Evolutionary conservation across 2,888 invertebrate genomes (phyloP), one percentile per base, ranked within the genome.

Genomic region (Chorisops tibialis): DNA sequence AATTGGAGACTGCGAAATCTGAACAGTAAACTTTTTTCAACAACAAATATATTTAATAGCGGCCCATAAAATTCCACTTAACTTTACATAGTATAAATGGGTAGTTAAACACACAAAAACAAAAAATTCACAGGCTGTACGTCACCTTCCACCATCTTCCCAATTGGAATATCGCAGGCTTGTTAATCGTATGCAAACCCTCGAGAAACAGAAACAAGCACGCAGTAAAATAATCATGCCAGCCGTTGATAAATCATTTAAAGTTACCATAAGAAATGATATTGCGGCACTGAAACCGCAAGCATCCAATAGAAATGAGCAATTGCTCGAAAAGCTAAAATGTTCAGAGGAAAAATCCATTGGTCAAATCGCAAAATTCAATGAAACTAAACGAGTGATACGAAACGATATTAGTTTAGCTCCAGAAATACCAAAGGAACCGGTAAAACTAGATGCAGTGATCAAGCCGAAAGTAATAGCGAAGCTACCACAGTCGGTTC

Each of bases 151-250:
- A 1, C 70, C 70, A 37, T 73, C 77, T 4, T 74, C 79, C 0
- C 79, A 78, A 65, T 68, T 71, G 49, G 79, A 79, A 67, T 79
- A 79, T 63, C 69, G 75, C 12, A 70, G 70, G 2, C 67, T 79
- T 0, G 66, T 77, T 2, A 73, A 73, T 64, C 77, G 79, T 4
- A 79, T 79, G 76, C 71, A 72, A 66, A 50, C 75, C 59, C 68
- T 79, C 24, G 77, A 79, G 65, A 72, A 73, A 30, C 72, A 72
- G 66, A 71, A 73, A 65, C 59, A 67, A 49, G 62, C 67, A 18
- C 62, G 63, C 35, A 63, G 50, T 39, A 9, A 54, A 6, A 52
- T 62, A 37, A 52, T 61, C 30, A 18, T n/a, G 1, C 4, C 21
- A 24, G 2, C 45, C 18, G 43, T 43, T 24, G 56, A 58, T 54